phyloP scores from a whole-genome alignment of 2,797 vertebrate species.

The Silurus lanzhouensis region DNA sequence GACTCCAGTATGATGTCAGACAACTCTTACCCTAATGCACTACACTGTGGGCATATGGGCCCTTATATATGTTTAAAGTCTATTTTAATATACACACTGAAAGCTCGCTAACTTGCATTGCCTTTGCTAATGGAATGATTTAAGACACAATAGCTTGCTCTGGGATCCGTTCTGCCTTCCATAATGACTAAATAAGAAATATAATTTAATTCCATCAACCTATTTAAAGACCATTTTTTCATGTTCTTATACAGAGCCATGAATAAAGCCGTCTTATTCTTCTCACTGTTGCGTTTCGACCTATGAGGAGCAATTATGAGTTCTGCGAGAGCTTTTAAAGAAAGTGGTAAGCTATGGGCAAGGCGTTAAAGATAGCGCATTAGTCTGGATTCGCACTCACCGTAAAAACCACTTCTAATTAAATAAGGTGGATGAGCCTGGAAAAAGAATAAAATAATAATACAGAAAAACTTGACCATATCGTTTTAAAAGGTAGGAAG shows the following conservation, averaged over 20 bases:
- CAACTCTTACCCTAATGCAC: conserved; percentile 12
- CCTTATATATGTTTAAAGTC: conserved; percentile 22
- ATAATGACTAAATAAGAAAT: conserved; percentile 63
- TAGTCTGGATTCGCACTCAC: conserved; percentile 25
- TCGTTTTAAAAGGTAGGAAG: conserved; percentile 36
- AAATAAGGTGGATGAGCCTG: conserved; percentile 13
- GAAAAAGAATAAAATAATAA: conserved; percentile 1
- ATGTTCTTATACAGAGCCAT: conserved; percentile 36
- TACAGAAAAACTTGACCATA: conserved; percentile 2
- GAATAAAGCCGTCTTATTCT: conserved; percentile 44
- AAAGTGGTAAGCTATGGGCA: conserved; percentile 44
- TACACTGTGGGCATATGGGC: neutral
- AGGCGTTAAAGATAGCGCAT: conserved; percentile 34
- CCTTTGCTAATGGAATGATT: conserved; percentile 49
- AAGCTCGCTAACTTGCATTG: conserved; percentile 4
- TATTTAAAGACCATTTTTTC: conserved; percentile 63
- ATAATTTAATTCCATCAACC: conserved; percentile 64
- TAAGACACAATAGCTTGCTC: conserved; percentile 53
- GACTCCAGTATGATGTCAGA: conserved; percentile 15
- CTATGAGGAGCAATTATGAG: conserved; percentile 40
- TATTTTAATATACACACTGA: conserved; percentile 20
- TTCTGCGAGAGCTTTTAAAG: conserved; percentile 50
- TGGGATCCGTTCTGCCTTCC: conserved; percentile 55
- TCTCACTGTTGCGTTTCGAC: conserved; percentile 40
- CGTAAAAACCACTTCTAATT: conserved; percentile 48